Conservation (phyloP, 2,888 invertebrate species). For the Clitarchus hookeri region DNA sequence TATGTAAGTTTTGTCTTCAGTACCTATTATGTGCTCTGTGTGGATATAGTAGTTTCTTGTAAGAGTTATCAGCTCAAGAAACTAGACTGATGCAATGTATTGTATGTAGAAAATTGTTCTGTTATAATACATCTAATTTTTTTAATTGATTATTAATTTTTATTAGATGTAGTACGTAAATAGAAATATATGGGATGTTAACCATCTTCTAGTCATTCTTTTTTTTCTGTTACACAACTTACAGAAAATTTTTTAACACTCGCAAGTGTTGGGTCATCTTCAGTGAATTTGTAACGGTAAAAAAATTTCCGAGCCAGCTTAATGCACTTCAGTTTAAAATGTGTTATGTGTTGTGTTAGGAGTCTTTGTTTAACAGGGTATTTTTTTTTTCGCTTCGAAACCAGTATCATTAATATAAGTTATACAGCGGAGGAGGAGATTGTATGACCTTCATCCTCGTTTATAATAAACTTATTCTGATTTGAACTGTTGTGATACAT, state of each 20-base stretch:
- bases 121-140: not conserved
- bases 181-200: not conserved
- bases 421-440: too few species aligned
- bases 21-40: not conserved
- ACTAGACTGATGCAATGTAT: not conserved
- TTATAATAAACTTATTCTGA: too few species aligned
- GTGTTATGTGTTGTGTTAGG: too few species aligned
- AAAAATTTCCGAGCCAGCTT: not conserved
- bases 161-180: not conserved
- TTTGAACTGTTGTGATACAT: too few species aligned
- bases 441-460: too few species aligned
- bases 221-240: not conserved
- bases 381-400: too few species aligned
- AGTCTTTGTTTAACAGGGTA: too few species aligned
- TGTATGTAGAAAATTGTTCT: not conserved
- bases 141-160: not conserved
- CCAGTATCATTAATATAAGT: too few species aligned
- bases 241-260: not conserved
- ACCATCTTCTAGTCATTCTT: not conserved
- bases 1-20: not conserved
- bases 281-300: not conserved
- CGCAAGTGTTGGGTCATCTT: not conserved
- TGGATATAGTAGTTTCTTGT: not conserved
- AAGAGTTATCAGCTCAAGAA: not conserved
- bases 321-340: too few species aligned